These are phyloP conservation scores for Onthophagus sagittarius DNA, from an alignment of 2,888 invertebrate genomes.

Conservation along the genomic window DNA sequence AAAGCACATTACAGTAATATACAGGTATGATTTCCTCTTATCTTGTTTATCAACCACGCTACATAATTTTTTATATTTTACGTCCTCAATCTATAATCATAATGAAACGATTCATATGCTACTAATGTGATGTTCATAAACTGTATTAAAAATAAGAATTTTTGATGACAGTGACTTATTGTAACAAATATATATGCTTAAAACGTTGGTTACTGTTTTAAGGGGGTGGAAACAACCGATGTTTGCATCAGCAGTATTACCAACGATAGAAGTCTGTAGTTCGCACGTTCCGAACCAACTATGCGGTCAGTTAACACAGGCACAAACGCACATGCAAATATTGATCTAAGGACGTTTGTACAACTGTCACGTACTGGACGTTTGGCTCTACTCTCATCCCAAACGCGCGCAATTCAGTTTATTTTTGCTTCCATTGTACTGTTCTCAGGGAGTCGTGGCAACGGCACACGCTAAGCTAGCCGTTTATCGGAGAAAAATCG, in stretches of 20 bases:
- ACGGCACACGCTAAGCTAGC: background rate
- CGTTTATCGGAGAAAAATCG: conserved; percentile 1
- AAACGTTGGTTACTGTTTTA: background rate
- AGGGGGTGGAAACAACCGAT: too few species aligned
- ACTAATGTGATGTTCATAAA: background rate
- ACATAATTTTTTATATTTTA: too few species aligned
- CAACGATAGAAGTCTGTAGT: background rate
- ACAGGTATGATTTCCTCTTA: too few species aligned
- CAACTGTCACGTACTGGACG: conserved; percentile 1
- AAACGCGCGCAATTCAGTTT: background rate
- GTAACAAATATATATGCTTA: background rate
- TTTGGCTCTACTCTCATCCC: background rate
- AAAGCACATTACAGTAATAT: too few species aligned
- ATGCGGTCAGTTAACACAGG: background rate
- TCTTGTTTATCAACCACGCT: too few species aligned
- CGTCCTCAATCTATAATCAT: too few species aligned
- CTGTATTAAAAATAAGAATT: background rate
- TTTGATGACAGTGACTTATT: background rate
- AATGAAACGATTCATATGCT: too few species aligned
- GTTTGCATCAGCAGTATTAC: too few species aligned
- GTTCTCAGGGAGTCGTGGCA: background rate
- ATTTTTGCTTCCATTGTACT: background rate
- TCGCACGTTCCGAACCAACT: background rate
- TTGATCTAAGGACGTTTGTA: conserved; percentile 4
- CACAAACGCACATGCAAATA: background rate